Conservation (phyloP, 2,888 invertebrate species). For the Callosobruchus maculatus region DNA sequence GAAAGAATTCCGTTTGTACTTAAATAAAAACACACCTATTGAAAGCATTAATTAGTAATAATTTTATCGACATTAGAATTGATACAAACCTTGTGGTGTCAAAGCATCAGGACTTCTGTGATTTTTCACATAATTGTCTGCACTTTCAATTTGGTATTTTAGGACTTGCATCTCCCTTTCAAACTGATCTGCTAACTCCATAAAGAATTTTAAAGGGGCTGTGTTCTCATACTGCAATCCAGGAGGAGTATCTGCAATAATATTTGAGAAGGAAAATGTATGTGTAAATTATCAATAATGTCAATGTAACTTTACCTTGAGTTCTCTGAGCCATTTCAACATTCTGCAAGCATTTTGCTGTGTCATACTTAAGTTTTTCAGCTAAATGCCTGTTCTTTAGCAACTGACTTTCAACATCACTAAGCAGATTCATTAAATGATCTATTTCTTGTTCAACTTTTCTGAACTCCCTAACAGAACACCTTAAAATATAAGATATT, state of each 20-base stretch:
- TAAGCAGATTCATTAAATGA: conserved; percentile 56
- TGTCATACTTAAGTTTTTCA: conserved; percentile 66
- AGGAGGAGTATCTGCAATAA: conserved; percentile 59
- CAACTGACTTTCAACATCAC: conserved; percentile 60
- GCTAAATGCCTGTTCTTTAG: conserved; percentile 59
- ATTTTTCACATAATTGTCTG: conserved; percentile 68
- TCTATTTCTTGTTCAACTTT: conserved; percentile 64
- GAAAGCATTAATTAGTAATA: too few species aligned
- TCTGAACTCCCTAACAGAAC: conserved; percentile 60
- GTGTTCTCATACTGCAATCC: conserved; percentile 74
- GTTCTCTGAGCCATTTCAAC: conserved; percentile 77
- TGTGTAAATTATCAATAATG: background rate
- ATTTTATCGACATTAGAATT: background rate
- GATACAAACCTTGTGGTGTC: conserved; percentile 59
- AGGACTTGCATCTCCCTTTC: conserved; percentile 67
- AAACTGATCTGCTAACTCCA: conserved; percentile 64
- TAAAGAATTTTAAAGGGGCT: conserved; percentile 68
- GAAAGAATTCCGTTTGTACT: too few species aligned
- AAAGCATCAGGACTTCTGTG: conserved; percentile 61
- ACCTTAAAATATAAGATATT: too few species aligned
- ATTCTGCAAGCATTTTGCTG: conserved; percentile 67
- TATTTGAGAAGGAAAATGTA: too few species aligned
- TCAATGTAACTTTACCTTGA: conserved; percentile 40
- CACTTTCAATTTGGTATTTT: conserved; percentile 67
- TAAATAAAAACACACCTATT: too few species aligned